Base-by-base conservation (phyloP, 1,140 invertebrate genomes). In the Geopemphigus sp. region DNA sequence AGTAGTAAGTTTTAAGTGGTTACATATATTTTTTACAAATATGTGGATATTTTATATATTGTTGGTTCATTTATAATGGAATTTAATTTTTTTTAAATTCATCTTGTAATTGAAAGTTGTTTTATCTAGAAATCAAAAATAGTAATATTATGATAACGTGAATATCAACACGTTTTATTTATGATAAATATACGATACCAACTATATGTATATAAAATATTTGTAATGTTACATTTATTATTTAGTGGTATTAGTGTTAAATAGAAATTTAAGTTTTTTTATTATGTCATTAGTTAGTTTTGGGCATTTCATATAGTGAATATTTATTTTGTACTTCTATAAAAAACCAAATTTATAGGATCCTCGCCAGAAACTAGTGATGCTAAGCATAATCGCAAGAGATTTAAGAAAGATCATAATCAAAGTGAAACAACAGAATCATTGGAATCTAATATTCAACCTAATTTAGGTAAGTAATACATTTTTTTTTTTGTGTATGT, bases 311-410 rank as follows among this genome's bases (percentile, higher is more conserved):
- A 39, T 39, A 39, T 4, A 39, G 8, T 39, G 32, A 8, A 39
- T 39, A 4, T 8, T 39, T 39, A 39, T 39, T 39, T 39, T 39
- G 32, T 39, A 39, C 32, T 4, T 39, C 8, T 39, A 8, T 39
- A 4, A 39, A 39, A 39, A 39, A 39, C 32, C 17, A 17, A 32
- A 45, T 54, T 76, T 76, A 8, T 45, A 59, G 56, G 57, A 39
- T 57, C 12, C 11, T 74, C 56, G 17, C 72, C 72, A 39, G 72
- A 76, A 59, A n/a, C 72, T 15, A 32, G 3, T 59, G 54, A 56
- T 17, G 26, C 15, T 6, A 57, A 74, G 11, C 11, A 56, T 12
- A 24, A 8, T 17, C 56, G 56, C 45, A 74, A 74, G 14, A 76
- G 32, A 15, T 12, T 24, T 3, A 76, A 59, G 39, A 76, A 45